Conservation (phyloP, 1,140 invertebrate species). For the Drosophila tropicalis region DNA sequence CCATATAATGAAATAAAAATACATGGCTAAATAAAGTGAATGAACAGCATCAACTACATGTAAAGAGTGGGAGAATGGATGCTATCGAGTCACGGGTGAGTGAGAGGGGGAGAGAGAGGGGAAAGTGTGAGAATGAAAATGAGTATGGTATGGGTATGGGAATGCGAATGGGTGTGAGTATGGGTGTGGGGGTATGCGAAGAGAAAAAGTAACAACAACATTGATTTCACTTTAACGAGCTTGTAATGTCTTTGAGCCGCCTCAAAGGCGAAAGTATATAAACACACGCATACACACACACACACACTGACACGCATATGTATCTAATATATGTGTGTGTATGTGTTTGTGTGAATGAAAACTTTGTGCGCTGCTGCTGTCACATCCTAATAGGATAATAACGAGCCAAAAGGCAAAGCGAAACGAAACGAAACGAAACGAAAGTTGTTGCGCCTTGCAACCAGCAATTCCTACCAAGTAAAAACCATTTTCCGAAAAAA, state of each 20-base stretch:
- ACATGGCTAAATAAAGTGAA: constrained; percentile 71
- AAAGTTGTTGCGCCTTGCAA: constrained; percentile 78
- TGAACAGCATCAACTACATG: constrained; percentile 12
- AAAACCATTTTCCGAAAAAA: constrained; percentile 35
- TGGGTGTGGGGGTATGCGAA: constrained; percentile 7
- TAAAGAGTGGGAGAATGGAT: not conserved
- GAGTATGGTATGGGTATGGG: not conserved
- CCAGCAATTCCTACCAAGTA: constrained; percentile 52
- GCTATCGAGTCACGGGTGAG: constrained; percentile 28
- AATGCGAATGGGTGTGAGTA: not conserved
- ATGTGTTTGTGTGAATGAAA: constrained; percentile 62
- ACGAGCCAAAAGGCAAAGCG: constrained; percentile 60
- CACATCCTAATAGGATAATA: constrained; percentile 81
- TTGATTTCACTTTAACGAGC: constrained; percentile 81
- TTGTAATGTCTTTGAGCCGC: constrained; percentile 72
- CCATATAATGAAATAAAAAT: constrained; percentile 79
- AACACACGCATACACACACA: constrained; percentile 37
- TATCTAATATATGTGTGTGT: constrained; percentile 49
- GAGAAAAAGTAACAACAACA: constrained; percentile 58
- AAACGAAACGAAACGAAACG: constrained; percentile 28
- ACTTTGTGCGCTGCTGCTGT: constrained; percentile 66
- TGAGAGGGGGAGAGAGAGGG: too few species aligned
- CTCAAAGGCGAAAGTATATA: constrained; percentile 74
- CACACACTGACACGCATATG: constrained; percentile 17
- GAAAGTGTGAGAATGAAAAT: not conserved